phyloP scores from a whole-genome alignment of 1,140 invertebrate genomes.

The Nasonia vitripennis region DNA sequence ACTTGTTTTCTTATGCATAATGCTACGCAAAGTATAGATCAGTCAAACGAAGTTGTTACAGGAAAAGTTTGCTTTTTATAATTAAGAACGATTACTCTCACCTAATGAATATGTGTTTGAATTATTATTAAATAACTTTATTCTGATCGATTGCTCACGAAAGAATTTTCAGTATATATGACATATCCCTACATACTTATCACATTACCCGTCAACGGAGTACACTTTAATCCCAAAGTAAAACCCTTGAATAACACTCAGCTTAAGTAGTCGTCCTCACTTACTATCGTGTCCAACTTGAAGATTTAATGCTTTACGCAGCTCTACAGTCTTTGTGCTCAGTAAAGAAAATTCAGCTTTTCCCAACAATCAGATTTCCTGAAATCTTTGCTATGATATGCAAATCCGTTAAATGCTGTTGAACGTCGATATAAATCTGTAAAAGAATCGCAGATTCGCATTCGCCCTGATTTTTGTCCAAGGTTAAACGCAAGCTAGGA shows the following conservation, averaged over 20 bases:
- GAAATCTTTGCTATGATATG: background rate
- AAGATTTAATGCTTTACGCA: conserved; percentile 15
- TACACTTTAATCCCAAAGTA: conserved; percentile 8
- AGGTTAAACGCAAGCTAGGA: too few species aligned
- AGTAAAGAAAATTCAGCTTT: background rate
- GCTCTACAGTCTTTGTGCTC: background rate
- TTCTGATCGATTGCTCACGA: background rate
- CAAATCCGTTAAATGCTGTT: too few species aligned
- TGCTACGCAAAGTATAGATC: too few species aligned
- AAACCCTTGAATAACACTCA: conserved; percentile 3
- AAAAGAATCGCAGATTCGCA: too few species aligned
- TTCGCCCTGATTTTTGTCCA: too few species aligned
- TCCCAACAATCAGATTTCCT: background rate
- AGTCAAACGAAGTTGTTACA: too few species aligned
- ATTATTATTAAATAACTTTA: too few species aligned
- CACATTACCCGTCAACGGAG: background rate
- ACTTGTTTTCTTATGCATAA: too few species aligned
- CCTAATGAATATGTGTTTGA: too few species aligned
- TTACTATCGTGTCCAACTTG: conserved; percentile 13
- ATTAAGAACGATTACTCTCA: too few species aligned
- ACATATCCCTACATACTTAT: background rate
- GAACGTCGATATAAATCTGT: too few species aligned
- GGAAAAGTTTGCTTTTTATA: too few species aligned
- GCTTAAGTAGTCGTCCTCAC: conserved; percentile 8
- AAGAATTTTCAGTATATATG: conserved; percentile 3